Base-by-base conservation (phyloP, 2,113 vertebrate genomes). In the Anarhynchus alexandrinus region DNA sequence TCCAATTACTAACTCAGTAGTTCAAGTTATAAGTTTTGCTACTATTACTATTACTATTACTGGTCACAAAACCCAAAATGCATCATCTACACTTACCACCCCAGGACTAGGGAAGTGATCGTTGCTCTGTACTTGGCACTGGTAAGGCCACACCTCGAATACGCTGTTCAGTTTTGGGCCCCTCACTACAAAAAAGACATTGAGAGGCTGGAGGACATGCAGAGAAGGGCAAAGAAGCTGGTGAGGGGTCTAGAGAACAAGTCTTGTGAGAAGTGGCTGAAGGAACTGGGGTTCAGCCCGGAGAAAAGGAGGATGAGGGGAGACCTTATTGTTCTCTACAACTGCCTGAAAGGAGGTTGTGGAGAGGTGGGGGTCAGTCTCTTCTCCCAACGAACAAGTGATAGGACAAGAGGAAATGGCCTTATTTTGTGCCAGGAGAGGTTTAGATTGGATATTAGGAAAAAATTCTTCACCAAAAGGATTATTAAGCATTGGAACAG, bases 361-460 rank as follows among this genome's bases (percentile, higher is more conserved):
- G 34, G 21, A 0, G 12, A 30, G 14, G 18, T 10, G 3, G 9
- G 5, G 1, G 4, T 9, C 0, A 0, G 11, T 25, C 11, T 62
- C 49, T 89, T n/a, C 32, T 84, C 6, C 15, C 36, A 27, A 15
- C 16, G 8, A 26, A 15, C 1, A 19, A 54, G 42, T 0, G 10
- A 54, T 25, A 72, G 17, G 23, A 81, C 2, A 1, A 42, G 57
- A 66, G 22, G 6, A 78, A 55, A 51, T 1, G 3, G 10, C 20
- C 25, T 45, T 16, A 36, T 17, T 15, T 25, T n/a, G n/a, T 0
- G 0, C 10, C 18, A 49, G 26, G 18, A 16, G 26, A 64, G 18
- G 6, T 15, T 89, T 58, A 52, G 15, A 3, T 9, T 34, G 34
- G 3, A 12, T n/a, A 54, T 74, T 40, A 43, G 21, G 34, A 58